Evolutionary conservation across 1,140 invertebrate species (phyloP).

Genomic region (Thaumatotibia leucotreta): DNA sequence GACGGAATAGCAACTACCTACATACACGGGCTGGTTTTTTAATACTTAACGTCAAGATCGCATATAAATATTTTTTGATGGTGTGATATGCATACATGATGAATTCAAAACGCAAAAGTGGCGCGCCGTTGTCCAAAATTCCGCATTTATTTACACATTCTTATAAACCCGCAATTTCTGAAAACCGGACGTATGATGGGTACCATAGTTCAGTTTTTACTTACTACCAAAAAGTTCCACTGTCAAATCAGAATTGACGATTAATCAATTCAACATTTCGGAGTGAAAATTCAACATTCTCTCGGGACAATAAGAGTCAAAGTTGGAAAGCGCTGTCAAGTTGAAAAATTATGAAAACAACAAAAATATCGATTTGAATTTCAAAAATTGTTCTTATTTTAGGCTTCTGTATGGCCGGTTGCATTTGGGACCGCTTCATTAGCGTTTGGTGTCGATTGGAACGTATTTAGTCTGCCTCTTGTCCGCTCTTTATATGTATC

Average conservation of each 20-base stretch:
- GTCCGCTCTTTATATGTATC: slow-evolving; percentile 34
- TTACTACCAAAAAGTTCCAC: not conserved
- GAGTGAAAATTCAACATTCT: not conserved
- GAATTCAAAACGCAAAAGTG: not conserved
- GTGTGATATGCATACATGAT: not conserved
- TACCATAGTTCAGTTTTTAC: not conserved
- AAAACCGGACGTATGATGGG: not conserved
- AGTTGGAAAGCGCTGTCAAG: slow-evolving; percentile 16
- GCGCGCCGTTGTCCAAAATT: not conserved
- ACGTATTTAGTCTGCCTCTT: slow-evolving; percentile 16
- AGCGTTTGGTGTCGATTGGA: slow-evolving; percentile 48
- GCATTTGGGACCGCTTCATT: slow-evolving; percentile 46
- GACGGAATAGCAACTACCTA: too few relatives aligned
- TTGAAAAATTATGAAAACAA: slow-evolving; percentile 22
- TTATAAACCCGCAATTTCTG: not conserved
- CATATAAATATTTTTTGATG: not conserved
- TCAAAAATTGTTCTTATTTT: slow-evolving; percentile 32
- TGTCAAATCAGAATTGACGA: slow-evolving; percentile 7
- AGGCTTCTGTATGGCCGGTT: slow-evolving; percentile 29
- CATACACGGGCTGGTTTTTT: too few relatives aligned
- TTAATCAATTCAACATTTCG: not conserved
- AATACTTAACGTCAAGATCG: too few relatives aligned
- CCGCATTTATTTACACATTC: not conserved
- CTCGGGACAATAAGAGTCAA: not conserved
- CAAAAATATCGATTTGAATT: slow-evolving; percentile 32